These are phyloP conservation scores for Neotragus pygmaeus DNA, from an alignment of 2,113 vertebrate genomes.

Conservation along the genomic window DNA sequence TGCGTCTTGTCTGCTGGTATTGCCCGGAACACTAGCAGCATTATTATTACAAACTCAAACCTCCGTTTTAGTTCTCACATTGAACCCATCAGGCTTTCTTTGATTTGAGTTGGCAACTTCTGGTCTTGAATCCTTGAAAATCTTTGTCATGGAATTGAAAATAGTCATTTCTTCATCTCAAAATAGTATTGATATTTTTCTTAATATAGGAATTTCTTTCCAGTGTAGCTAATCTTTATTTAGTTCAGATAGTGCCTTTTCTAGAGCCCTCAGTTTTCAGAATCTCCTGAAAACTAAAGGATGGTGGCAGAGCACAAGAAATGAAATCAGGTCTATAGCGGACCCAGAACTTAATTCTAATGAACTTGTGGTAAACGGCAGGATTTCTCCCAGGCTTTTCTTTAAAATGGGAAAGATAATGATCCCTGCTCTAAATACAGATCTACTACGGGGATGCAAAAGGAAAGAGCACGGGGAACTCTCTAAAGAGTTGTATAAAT, in stretches of 20 bases:
- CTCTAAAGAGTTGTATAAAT: not conserved
- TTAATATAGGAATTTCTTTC: not conserved
- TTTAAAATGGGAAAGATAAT: not conserved
- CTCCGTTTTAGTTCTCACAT: not conserved
- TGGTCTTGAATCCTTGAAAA: not conserved
- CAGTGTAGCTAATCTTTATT: not conserved
- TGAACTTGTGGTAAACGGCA: not conserved
- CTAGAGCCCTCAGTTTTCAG: not conserved
- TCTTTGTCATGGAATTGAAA: not conserved
- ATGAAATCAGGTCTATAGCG: not conserved
- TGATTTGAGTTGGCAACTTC: not conserved
- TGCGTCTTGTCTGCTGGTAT: not conserved
- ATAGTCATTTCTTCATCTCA: not conserved
- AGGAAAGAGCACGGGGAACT: not conserved
- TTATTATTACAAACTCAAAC: not conserved
- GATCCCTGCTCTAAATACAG: not conserved
- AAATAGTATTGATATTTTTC: not conserved
- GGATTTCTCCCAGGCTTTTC: not conserved
- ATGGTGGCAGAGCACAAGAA: not conserved
- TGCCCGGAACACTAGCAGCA: not conserved
- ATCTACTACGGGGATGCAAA: not conserved
- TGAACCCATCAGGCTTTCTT: not conserved
- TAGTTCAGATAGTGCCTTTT: not conserved
- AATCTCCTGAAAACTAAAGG: not conserved
- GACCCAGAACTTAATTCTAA: not conserved